Percentiles rank a stretch among this genome's conserved stretches.
Conservation (phyloP, 2,888 invertebrate species). For the Drosophila diplacantha region DNA sequence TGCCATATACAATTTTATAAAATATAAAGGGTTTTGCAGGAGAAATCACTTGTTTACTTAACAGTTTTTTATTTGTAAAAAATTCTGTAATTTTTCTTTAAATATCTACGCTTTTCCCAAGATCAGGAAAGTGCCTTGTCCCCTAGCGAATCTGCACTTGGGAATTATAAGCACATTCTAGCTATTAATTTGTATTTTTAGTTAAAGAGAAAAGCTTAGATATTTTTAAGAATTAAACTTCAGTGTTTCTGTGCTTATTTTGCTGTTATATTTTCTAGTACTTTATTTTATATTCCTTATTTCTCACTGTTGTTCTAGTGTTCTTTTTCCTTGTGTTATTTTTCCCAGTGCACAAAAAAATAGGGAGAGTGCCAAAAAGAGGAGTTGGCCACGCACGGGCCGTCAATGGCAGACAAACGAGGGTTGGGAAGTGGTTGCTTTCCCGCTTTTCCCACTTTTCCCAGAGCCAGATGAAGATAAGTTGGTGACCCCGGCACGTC, state of each 20-base stretch:
- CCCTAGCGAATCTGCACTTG: too few relatives aligned
- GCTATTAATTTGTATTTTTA: too few relatives aligned
- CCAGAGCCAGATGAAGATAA: conserved; percentile 58
- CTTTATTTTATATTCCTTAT: neutral
- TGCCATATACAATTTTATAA: too few relatives aligned
- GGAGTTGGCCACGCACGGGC: conserved; percentile 19
- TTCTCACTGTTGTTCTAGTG: neutral
- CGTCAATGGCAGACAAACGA: conserved; percentile 62
- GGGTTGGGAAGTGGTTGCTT: conserved; percentile 9
- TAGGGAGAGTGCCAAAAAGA: conserved; percentile 16
- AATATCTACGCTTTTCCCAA: too few relatives aligned
- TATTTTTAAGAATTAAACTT: too few relatives aligned
- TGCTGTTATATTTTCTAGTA: neutral
- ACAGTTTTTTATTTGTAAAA: too few relatives aligned
- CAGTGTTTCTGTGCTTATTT: too few relatives aligned
- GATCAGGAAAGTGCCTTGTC: too few relatives aligned
- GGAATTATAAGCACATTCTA: too few relatives aligned
- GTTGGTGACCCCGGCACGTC: conserved; percentile 55
- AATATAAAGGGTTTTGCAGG: too few relatives aligned
- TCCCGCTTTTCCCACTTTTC: neutral
- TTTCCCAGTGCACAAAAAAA: conserved; percentile 1
- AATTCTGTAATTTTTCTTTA: too few relatives aligned
- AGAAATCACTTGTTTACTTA: too few relatives aligned
- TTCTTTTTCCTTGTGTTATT: neutral
- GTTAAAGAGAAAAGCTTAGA: neutral